phyloP scores from a whole-genome alignment of 2,113 vertebrate genomes.

The Smithornis capensis region DNA sequence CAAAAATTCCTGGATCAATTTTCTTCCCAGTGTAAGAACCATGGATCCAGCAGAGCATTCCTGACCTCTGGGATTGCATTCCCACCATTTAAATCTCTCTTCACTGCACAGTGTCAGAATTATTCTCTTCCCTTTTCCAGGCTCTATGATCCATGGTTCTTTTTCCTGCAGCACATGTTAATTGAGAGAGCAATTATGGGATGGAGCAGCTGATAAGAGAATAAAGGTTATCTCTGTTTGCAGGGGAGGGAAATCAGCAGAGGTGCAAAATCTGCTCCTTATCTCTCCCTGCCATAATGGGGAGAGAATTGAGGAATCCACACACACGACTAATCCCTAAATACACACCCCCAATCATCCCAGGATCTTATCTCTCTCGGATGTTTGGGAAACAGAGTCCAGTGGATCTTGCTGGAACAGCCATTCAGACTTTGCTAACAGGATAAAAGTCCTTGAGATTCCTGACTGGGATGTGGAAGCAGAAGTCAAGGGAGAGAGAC shows the following conservation, averaged over 20 bases:
- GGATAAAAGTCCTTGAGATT: neutral
- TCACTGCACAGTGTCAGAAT: neutral
- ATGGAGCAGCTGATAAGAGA: neutral
- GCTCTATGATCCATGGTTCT: neutral
- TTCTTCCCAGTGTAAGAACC: neutral
- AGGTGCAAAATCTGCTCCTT: neutral
- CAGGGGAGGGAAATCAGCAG: neutral
- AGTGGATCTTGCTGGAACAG: neutral
- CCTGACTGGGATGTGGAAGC: neutral
- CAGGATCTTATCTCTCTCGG: neutral
- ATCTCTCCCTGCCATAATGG: neutral
- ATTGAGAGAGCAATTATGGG: neutral
- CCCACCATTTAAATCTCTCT: neutral
- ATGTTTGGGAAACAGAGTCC: neutral
- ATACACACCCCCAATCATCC: neutral
- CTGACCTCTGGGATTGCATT: neutral
- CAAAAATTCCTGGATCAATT: neutral
- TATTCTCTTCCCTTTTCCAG: neutral
- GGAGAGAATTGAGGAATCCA: neutral
- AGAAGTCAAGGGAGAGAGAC: neutral
- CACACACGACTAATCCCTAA: neutral
- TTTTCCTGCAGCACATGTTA: neutral
- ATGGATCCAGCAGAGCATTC: neutral
- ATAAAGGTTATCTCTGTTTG: slow-evolving; percentile 49
- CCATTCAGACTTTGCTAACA: neutral